Evolutionary conservation across 2,888 invertebrate species (phyloP).

Genomic region (Drosophila mercatorum): DNA sequence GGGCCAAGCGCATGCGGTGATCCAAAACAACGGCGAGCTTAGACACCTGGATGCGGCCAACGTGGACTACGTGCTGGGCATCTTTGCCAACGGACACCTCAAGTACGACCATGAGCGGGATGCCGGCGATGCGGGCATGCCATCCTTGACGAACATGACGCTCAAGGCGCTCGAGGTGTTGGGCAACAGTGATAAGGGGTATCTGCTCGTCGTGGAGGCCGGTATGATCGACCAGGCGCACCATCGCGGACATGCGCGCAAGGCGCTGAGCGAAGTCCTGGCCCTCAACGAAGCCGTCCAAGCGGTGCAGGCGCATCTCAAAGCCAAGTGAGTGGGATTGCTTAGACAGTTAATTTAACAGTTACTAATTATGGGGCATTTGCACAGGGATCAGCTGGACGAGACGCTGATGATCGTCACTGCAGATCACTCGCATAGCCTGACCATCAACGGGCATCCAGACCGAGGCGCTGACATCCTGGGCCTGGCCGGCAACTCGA

Average conservation of each 20-base stretch:
- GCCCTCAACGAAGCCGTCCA: conserved; percentile 92
- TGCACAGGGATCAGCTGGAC: conserved; percentile 82
- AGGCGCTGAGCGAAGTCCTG: conserved; percentile 91
- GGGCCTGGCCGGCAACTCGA: conserved; percentile 88
- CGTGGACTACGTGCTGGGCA: conserved; percentile 91
- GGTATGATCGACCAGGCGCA: conserved; percentile 95
- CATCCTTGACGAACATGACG: conserved; percentile 93
- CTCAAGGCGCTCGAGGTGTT: conserved; percentile 90
- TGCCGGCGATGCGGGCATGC: conserved; percentile 88
- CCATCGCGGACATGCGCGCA: conserved; percentile 91
- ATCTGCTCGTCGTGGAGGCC: conserved; percentile 92
- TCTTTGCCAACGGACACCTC: conserved; percentile 93
- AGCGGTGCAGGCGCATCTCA: conserved; percentile 87
- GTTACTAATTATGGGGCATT: not conserved
- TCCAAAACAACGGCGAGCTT: conserved; percentile 89
- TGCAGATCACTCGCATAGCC: conserved; percentile 92
- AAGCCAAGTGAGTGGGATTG: conserved; percentile 58
- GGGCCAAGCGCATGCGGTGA: conserved; percentile 86
- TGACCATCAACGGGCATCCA: conserved; percentile 92
- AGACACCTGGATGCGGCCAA: conserved; percentile 86
- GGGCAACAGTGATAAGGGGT: conserved; percentile 89
- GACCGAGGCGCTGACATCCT: conserved; percentile 89
- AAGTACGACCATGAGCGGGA: conserved; percentile 90
- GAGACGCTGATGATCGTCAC: conserved; percentile 94
- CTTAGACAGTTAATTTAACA: not conserved